These are phyloP conservation scores for Stenotaenia linearis DNA, from an alignment of 2,888 invertebrate genomes.

Conservation along the genomic window DNA sequence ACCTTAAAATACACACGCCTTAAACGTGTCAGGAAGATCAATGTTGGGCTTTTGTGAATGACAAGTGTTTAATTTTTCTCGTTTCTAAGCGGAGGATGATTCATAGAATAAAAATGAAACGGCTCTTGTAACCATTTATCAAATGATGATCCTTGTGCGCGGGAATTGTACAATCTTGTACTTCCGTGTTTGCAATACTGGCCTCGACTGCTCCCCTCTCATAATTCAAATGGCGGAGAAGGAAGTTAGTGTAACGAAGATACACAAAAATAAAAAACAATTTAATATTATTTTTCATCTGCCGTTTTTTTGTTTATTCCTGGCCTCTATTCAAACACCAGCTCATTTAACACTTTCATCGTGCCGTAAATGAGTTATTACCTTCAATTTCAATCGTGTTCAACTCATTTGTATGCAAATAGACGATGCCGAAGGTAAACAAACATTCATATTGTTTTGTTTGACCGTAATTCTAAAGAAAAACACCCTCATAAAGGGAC, in stretches of 20 bases:
- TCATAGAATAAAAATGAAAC: conserved; percentile 24
- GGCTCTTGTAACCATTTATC: conserved; percentile 16
- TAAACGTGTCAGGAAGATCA: background rate
- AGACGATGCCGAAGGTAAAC: background rate
- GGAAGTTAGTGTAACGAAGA: conserved; percentile 23
- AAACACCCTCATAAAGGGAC: background rate
- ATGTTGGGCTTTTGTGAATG: conserved; percentile 17
- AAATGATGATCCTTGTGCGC: conserved; percentile 15
- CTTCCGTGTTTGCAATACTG: conserved; percentile 23
- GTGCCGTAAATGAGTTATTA: background rate
- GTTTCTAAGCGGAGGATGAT: background rate
- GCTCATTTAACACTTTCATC: background rate
- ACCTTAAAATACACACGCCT: background rate
- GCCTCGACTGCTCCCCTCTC: conserved; percentile 1
- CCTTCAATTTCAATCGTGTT: background rate
- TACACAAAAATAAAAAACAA: background rate
- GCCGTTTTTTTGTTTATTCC: background rate
- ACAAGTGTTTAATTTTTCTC: conserved; percentile 1
- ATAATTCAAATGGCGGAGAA: background rate
- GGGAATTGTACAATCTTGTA: conserved; percentile 19
- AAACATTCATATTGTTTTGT: background rate
- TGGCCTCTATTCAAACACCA: background rate
- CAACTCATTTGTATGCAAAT: background rate
- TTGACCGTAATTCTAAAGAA: background rate
- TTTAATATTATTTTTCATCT: background rate